phyloP scores from a whole-genome alignment of 2,888 invertebrate genomes.

The Cerastoderma edule region DNA sequence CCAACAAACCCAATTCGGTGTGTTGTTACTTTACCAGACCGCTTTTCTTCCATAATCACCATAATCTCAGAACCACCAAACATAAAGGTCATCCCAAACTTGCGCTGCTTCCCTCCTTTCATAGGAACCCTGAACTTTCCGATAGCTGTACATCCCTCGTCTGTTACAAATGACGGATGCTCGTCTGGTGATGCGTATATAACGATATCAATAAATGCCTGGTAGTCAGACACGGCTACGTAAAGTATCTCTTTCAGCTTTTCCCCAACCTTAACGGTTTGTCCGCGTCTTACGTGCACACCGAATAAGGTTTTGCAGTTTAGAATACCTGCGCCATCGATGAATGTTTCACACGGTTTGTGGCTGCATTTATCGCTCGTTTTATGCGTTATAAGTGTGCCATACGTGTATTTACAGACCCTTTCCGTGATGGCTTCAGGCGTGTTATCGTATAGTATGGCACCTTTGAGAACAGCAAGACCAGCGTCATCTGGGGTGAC shows the following conservation, averaged over 20 bases:
- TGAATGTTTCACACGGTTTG: no score
- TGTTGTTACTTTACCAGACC: not conserved
- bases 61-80: conserved; percentile 1
- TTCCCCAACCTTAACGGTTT: not conserved
- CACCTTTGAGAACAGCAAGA: conserved; percentile 3
- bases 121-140: not conserved
- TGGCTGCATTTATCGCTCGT: not conserved
- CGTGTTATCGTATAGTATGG: not conserved
- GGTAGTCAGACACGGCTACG: no score
- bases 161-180: not conserved
- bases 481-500: not conserved
- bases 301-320: not conserved
- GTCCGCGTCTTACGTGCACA: not conserved
- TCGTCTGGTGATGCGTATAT: not conserved
- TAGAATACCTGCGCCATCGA: not conserved
- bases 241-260: not conserved
- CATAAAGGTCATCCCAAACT: not conserved
- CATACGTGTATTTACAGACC: conserved; percentile 5
- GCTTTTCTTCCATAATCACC: not conserved
- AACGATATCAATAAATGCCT: no score
- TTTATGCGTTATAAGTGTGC: not conserved
- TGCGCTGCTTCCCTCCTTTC: not conserved
- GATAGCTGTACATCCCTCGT: not conserved
- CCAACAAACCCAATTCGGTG: no score
- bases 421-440: not conserved